A percentile compares a stretch with the other conserved stretches of the same genome.
phyloP scores from a whole-genome alignment of 2,888 invertebrate genomes.

The Pammene aurita region DNA sequence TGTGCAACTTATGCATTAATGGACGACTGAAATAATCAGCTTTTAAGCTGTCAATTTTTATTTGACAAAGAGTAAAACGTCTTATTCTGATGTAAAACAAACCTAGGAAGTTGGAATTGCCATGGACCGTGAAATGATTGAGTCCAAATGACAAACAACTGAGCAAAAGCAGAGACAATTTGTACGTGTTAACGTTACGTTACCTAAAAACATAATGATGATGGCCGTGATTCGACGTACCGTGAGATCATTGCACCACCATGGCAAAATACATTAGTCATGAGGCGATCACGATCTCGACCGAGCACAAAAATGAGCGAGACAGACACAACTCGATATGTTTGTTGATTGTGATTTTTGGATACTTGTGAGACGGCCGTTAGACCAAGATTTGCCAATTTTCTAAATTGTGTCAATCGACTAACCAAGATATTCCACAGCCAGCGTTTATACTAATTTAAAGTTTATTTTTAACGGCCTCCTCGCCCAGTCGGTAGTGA shows the following conservation, averaged over 20 bases:
- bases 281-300: constrained; percentile 58
- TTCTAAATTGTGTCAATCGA: not conserved
- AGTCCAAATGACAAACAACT: constrained; percentile 21
- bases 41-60: not conserved
- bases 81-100: not conserved
- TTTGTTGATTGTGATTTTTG: constrained; percentile 32
- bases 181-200: constrained; percentile 43
- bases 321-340: constrained; percentile 55
- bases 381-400: not conserved
- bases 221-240: constrained; percentile 42
- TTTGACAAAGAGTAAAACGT: not conserved
- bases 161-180: constrained; percentile 31
- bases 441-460: too few relatives aligned
- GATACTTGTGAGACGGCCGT: constrained; percentile 15
- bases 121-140: constrained; percentile 17
- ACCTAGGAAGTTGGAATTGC: not conserved
- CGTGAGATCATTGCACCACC: constrained; percentile 64
- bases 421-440: too few relatives aligned
- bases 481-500: too few relatives aligned
- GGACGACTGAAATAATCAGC: not conserved
- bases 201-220: constrained; percentile 48
- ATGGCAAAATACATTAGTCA: constrained; percentile 63
- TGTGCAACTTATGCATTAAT: not conserved
- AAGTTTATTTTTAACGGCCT: too few relatives aligned
- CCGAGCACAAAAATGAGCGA: constrained; percentile 49